phyloP scores from a whole-genome alignment of 2,113 vertebrate genomes.

The Trogon surrucura region DNA sequence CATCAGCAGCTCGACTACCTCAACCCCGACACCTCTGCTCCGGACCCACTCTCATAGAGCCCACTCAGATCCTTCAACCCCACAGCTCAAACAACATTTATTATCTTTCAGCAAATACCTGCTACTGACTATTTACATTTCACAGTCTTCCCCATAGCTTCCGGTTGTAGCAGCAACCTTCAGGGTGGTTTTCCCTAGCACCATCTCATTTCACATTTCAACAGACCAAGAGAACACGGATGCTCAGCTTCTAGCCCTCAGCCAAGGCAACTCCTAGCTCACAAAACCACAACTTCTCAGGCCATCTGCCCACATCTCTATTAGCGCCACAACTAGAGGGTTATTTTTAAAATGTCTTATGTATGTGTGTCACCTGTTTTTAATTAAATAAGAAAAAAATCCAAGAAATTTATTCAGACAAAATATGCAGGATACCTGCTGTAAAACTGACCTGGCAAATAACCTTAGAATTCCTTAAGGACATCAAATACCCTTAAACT shows the following conservation, averaged over 20 bases:
- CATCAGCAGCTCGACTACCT: neutral
- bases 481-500: neutral
- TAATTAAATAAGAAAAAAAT: neutral
- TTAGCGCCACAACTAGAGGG: neutral
- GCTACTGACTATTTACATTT: neutral
- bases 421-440: neutral
- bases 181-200: neutral
- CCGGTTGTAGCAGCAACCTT: neutral
- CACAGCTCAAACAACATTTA: neutral
- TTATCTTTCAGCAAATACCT: neutral
- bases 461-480: neutral
- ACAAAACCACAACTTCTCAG: neutral
- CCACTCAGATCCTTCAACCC: neutral
- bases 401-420: neutral
- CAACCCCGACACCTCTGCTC: neutral
- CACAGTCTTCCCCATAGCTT: neutral
- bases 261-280: neutral
- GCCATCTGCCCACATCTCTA: neutral
- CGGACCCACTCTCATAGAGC: rapidly evolving
- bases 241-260: neutral
- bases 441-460: neutral
- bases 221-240: neutral
- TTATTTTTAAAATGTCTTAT: neutral
- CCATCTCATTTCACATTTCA: neutral
- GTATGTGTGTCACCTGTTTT: neutral